Conservation (phyloP, 2,113 vertebrate genomes). For the Nettapus auritus region DNA sequence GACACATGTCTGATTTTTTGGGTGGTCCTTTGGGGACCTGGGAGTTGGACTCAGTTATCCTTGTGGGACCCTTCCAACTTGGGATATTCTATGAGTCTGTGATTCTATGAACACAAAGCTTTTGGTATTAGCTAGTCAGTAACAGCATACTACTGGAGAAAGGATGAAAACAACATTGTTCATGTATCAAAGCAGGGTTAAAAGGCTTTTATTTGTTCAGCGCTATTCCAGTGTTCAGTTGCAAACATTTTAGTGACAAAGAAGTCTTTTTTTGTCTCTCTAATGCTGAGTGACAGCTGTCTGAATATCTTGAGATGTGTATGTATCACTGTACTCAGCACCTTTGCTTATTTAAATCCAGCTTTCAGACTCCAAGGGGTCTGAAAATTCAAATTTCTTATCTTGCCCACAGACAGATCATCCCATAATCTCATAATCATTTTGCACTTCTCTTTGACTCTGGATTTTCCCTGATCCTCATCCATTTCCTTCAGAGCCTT, state of each 20-base stretch:
- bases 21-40: too few species aligned
- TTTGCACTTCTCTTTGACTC: not conserved
- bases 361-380: not conserved
- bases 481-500: not conserved
- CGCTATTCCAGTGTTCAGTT: not conserved
- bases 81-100: too few species aligned
- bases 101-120: not conserved
- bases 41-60: too few species aligned
- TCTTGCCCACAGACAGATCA: not conserved
- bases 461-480: not conserved
- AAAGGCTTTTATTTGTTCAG: not conserved
- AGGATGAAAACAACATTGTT: not conserved
- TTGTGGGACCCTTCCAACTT: too few species aligned
- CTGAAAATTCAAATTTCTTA: not conserved
- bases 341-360: not conserved
- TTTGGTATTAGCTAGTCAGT: not conserved
- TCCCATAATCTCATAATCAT: not conserved
- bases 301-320: not conserved
- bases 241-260: not conserved
- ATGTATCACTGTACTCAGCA: not conserved
- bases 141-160: not conserved
- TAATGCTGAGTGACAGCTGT: not conserved
- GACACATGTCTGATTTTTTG: too few species aligned
- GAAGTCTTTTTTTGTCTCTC: not conserved
- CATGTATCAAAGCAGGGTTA: not conserved